Conservation (phyloP, 2,797 vertebrate genomes). For the Pteropus rufus region DNA sequence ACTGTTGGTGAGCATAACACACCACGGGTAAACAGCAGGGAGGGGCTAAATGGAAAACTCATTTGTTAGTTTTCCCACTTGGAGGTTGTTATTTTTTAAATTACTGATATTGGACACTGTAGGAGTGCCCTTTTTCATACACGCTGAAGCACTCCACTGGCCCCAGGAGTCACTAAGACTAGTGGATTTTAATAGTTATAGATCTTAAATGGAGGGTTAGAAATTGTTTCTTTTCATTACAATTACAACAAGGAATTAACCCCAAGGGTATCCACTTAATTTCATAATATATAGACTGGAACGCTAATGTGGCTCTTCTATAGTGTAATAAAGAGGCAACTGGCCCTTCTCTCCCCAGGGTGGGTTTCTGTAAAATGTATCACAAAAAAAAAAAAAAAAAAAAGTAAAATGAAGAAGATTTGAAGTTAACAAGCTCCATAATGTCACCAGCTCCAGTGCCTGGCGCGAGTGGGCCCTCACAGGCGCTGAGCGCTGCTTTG, state of each 20-base stretch:
- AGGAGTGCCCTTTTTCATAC: conserved; percentile 81
- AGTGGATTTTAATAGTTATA: conserved; percentile 87
- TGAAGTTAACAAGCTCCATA: conserved; percentile 79
- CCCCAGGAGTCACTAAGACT: conserved; percentile 83
- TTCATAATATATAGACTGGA: conserved; percentile 89
- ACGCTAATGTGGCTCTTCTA: conserved; percentile 83
- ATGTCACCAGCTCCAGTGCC: conserved; percentile 65
- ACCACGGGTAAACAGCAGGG: conserved; percentile 80
- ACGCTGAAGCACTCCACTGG: conserved; percentile 80
- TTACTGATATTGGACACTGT: conserved; percentile 83
- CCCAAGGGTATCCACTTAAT: conserved; percentile 88
- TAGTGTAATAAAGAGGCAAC: conserved; percentile 86
- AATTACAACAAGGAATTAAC: conserved; percentile 88
- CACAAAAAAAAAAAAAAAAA: conserved; percentile 60
- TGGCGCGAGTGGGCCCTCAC: not conserved
- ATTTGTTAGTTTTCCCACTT: conserved; percentile 83
- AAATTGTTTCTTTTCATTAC: conserved; percentile 89
- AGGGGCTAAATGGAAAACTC: conserved; percentile 81
- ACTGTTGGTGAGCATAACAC: conserved; percentile 72
- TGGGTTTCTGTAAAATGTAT: conserved; percentile 82
- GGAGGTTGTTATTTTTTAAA: conserved; percentile 84
- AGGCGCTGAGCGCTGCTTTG: not conserved
- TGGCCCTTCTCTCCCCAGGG: conserved; percentile 84
- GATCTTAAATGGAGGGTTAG: conserved; percentile 85
- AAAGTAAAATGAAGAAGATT: conserved; percentile 77